Base-by-base conservation (phyloP, 2,888 invertebrate species). In the Endotricha flammealis region DNA sequence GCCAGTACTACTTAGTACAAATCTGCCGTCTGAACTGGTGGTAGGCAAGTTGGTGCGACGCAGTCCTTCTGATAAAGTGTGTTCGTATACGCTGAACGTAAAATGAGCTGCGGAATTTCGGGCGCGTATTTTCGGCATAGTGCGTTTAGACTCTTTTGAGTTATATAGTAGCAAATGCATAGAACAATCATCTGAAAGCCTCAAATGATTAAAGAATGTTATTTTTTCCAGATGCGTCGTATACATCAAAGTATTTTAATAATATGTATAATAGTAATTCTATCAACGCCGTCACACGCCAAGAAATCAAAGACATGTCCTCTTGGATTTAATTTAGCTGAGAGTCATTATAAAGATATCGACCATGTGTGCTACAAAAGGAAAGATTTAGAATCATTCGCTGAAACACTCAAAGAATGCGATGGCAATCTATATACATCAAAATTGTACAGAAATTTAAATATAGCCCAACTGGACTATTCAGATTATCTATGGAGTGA, bases 401-500 rank as follows among this genome's bases (percentile, higher is more conserved):
- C 48, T 5, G 80, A 82, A 20, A 70, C 63, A 32, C 83, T 78
- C 44, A 56, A 64, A 23, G 66, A 76, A 33, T 87, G 87, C 44
- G 48, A 62, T 2, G 80, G 80, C 1, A 87, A 87, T 39, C 48
- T 69, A 9, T 85, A 72, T 42, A 70, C 72, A 0, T 49, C 66
- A 0, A 57, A 67, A 42, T 41, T 78, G 23, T 75, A 71, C 28
- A 45, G 58, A 23, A 69, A 53, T 25, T 50, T 78, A n/a, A 63
- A 68, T 36, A 49, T 79, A 10, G 54, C 60, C 0, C 64, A 61
- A 39, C 41, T 63, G 7, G 60, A 68, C 27, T 22, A 29, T 9
- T 29, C 29, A 10, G 39, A 61, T 12, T 49, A 53, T n/a, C 45
- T 86, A 48, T 87, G 87, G 87, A 72, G 79, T 0, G 85, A 87